These are phyloP conservation scores for Telenomus remus DNA, from an alignment of 1,140 invertebrate genomes.

Conservation along the genomic window DNA sequence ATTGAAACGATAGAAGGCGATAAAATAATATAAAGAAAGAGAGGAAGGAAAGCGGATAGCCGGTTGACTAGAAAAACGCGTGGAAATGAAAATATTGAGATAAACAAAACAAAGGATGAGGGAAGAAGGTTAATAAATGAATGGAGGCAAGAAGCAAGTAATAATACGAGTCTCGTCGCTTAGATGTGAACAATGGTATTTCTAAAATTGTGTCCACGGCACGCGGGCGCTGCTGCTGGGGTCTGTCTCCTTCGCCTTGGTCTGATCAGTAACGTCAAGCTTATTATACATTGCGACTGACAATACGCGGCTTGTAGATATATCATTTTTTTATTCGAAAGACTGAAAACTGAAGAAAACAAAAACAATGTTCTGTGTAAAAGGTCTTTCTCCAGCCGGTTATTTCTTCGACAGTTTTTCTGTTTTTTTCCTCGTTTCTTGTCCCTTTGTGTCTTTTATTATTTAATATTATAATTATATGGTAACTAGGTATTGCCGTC, in stretches of 20 bases:
- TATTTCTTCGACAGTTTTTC: slow-evolving; percentile 26
- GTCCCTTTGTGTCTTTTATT: slow-evolving; percentile 28
- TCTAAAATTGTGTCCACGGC: slow-evolving; percentile 64
- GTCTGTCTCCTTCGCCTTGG: slow-evolving; percentile 54
- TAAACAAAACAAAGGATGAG: slow-evolving; percentile 4
- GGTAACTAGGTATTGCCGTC: slow-evolving; percentile 6
- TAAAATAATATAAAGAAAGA: slow-evolving; percentile 2
- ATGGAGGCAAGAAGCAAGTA: slow-evolving; percentile 40
- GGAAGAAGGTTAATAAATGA: slow-evolving; percentile 12
- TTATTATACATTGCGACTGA: slow-evolving; percentile 64
- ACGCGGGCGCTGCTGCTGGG: slow-evolving; percentile 56
- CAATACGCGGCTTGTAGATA: slow-evolving; percentile 69
- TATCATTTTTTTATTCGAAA: slow-evolving; percentile 67
- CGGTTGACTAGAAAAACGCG: too few species aligned
- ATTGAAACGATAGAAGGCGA: slow-evolving; percentile 24
- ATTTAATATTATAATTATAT: slow-evolving; percentile 34
- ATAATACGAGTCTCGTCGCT: slow-evolving; percentile 51
- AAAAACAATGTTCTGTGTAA: slow-evolving; percentile 18
- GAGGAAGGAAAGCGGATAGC: slow-evolving; percentile 4
- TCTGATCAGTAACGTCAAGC: slow-evolving; percentile 11
- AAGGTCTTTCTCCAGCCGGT: slow-evolving; percentile 19
- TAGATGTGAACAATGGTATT: slow-evolving; percentile 61
- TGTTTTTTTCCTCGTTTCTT: slow-evolving; percentile 27
- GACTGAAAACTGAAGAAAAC: slow-evolving; percentile 58
- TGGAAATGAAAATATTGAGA: too few species aligned